Base-by-base conservation (phyloP, 2,797 vertebrate species). In the Eidolon dupreanum region DNA sequence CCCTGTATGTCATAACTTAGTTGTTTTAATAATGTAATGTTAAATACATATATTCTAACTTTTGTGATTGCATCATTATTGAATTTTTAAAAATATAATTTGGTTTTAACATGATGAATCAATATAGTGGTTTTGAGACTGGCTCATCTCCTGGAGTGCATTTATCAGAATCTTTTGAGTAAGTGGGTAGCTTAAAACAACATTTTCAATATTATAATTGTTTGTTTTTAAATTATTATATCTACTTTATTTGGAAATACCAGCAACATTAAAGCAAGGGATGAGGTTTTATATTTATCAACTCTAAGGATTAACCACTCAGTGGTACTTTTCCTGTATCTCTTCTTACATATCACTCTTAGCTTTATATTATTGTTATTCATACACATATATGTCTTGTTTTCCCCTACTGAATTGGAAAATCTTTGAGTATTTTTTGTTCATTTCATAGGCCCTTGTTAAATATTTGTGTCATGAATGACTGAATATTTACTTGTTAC, bases 101-200 rank as follows among this genome's bases (percentile, higher is more conserved):
- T 90, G n/a, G 7, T 86, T 86, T 95, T 73, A 84, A 70, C 6
- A n/a, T 88, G 57, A 46, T 55, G 8, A 84, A 65, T 70, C 36
- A 38, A 33, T 90, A 46, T 24, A 88, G 46, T 78, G 66, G 75
- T 90, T 93, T 93, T 38, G 68, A 36, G 17, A 73, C 49, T 92
- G 73, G 26, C 5, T 89, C 2, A 71, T 65, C 26, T 95, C 33
- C 24, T 78, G 43, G 24, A 13, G 9, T 59, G 1, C 4, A 71
- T 12, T 59, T 90, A 43, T 53, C 49, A 88, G n/a, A 90, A 41
- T 84, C 38, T 95, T 89, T 94, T 93, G 49, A 82, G n/a, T 12
- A 83, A 86, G n/a, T 81, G 57, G 15, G 11, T 77, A 87, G 20
- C 65, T 74, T 93, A 63, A 92, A 93, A 41, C 22, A 93, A 33